Evolutionary conservation across 1,140 invertebrate species (phyloP), one percentile per base, ranked within the genome.

Genomic region (Dendrolimus punctatus): DNA sequence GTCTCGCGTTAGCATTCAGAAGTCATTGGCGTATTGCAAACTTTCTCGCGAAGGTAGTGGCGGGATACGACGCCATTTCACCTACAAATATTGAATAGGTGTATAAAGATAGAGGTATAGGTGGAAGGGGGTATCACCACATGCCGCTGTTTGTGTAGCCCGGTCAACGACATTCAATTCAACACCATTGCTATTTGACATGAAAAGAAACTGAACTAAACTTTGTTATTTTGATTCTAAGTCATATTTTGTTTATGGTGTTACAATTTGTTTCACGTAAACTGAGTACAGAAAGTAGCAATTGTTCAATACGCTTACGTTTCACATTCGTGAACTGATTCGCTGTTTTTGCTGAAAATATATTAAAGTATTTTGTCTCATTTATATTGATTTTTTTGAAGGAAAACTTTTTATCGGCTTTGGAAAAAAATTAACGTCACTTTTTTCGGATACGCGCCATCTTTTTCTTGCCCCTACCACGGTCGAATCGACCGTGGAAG

Each of bases 141-240:
- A 48, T 44, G 40, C 42, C 40, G 46, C 46, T 55, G 52, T 60
- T 55, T 61, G 46, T 48, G 57, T 66, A 66, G 60, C 66, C 56
- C 71, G 74, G 77, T 76, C 75, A 76, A 80, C 66, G 74, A 77
- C 73, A 71, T 76, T 64, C 61, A 62, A 60, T 74, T 68, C 58
- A 58, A 61, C 62, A 59, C 62, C 65, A 76, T 70, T 72, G 65
- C 72, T 63, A 62, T 71, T 75, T 73, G 71, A 72, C 70, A 78
- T 71, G 72, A 78, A 76, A 75, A 66, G 64, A 69, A 71, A 61
- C 55, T 62, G 53, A 62, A 50, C 52, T 51, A 62, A 55, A 57
- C 59, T 43, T n/a, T 46, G 40, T n/a, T 48, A 8, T 36, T 48
- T 37, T 8, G 23, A 5, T 10, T 37, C n/a, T 40, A 40, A n/a